These are phyloP conservation scores for Campylorhamphus procurvoides DNA, from an alignment of 2,113 vertebrate genomes.

Conservation along the genomic window DNA sequence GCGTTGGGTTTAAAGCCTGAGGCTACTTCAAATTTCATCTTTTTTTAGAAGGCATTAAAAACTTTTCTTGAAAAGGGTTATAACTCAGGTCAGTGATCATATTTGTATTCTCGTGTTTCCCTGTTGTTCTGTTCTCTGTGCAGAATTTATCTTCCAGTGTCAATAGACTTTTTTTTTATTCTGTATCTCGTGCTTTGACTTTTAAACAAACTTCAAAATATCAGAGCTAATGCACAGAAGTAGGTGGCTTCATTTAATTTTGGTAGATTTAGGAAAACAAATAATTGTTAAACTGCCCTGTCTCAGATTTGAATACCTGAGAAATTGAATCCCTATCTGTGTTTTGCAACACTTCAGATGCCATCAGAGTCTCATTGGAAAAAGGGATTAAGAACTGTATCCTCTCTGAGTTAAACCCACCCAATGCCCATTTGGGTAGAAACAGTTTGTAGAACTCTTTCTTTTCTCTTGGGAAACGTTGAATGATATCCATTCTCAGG, in stretches of 20 bases:
- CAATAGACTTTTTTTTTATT: not conserved
- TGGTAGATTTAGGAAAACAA: not conserved
- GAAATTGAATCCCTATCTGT: not conserved
- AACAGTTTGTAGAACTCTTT: not conserved
- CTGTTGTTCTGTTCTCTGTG: not conserved
- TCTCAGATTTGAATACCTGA: not conserved
- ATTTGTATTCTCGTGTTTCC: not conserved
- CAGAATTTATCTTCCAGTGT: not conserved
- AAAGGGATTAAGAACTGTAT: not conserved
- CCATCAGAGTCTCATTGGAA: rapidly evolving
- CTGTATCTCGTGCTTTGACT: not conserved
- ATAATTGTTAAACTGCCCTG: not conserved
- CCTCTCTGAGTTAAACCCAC: not conserved
- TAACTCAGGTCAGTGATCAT: not conserved
- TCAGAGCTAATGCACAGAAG: not conserved
- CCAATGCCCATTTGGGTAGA: not conserved
- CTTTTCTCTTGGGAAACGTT: not conserved
- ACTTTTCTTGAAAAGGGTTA: not conserved
- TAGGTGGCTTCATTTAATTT: not conserved
- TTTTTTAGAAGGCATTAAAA: not conserved
- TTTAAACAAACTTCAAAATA: not conserved
- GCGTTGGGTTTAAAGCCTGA: not conserved
- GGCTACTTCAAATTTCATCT: conserved; percentile 9
- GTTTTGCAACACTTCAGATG: not conserved
- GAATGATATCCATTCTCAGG: not conserved